These are phyloP conservation scores for Leucoptera coffeella DNA, from an alignment of 2,888 invertebrate species.

Conservation along the genomic window DNA sequence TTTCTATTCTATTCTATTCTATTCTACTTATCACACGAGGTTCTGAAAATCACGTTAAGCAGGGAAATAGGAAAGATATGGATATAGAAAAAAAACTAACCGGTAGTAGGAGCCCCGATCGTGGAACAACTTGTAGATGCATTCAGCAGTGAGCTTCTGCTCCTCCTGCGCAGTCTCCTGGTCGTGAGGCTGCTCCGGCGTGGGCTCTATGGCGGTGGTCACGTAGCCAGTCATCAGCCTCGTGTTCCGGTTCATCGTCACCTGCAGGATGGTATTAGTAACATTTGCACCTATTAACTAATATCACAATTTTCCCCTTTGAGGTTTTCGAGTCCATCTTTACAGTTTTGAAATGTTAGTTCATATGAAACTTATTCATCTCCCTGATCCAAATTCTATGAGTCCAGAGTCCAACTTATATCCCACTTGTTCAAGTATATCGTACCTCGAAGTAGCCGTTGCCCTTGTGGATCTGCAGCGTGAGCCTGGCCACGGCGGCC, in stretches of 20 bases:
- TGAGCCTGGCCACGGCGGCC: slow-evolving; percentile 35
- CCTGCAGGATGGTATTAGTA: too few species aligned
- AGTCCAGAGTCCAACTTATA: too few species aligned
- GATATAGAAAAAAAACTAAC: too few species aligned
- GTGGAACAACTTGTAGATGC: not conserved
- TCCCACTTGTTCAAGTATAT: too few species aligned
- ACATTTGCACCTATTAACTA: too few species aligned
- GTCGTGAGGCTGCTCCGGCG: not conserved
- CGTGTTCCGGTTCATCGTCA: too few species aligned
- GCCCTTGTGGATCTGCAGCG: slow-evolving; percentile 48
- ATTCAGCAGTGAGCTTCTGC: not conserved
- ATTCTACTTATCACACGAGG: too few species aligned
- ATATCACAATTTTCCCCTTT: not conserved
- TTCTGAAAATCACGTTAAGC: too few species aligned
- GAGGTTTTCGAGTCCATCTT: too few species aligned
- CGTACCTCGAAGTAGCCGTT: slow-evolving; percentile 42
- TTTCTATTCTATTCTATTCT: too few species aligned
- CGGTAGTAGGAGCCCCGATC: not conserved
- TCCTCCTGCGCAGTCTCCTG: not conserved
- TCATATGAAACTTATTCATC: not conserved
- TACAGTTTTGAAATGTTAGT: not conserved
- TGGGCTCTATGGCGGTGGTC: not conserved
- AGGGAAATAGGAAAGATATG: too few species aligned
- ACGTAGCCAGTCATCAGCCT: not conserved
- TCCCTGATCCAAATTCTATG: too few species aligned